Evolutionary conservation across 2,888 invertebrate species (phyloP), one percentile per base, ranked within the genome.

Genomic region (Pogonocherus hispidulus): DNA sequence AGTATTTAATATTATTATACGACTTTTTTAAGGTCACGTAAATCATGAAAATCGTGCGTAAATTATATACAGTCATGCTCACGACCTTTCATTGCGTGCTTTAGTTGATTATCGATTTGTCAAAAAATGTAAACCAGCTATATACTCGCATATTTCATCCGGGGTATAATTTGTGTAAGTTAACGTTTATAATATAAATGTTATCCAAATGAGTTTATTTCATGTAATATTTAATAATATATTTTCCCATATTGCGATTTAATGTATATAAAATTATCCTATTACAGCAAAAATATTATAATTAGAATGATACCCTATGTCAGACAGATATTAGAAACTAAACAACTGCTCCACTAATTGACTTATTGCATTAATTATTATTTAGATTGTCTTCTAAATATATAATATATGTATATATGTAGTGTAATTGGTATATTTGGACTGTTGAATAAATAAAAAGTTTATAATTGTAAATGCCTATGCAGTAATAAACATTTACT

Each of bases 1-100:
- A 27, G 4, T 27, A 27, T 27, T 27, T 27, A 27, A 5, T 27
- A 27, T 27, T 27, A 27, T 5, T 27, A 27, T 5, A 16, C n/a
- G 41, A 41, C 41, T 41, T 41, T 41, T 14, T 1, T 41, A 41
- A 41, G 41, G 41, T 22, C 23, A 52, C 14, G 16, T 2, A 14
- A 52, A 52, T 52, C 52, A 52, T 23, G 23, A 52, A 52, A 22
- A 23, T 14, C 52, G 16, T 52, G 52, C 6, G 27, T 16, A 52
- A 52, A 23, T 52, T 52, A 23, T 27, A 52, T 41, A 41, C 5
- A 11, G 19, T 1, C 52, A 22, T 11, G 52, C 11, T 16, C n/a
- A 52, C 52, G 41, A 41, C 41, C 41, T 41, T 27, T 23, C 4
- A 52, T 52, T 22, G 52, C 52, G 52, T 52, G 52, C n/a, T 27